Evolutionary conservation across 2,888 invertebrate genomes (phyloP), one percentile per base, ranked within the genome.

Genomic region (Yponomeuta plumbellus): DNA sequence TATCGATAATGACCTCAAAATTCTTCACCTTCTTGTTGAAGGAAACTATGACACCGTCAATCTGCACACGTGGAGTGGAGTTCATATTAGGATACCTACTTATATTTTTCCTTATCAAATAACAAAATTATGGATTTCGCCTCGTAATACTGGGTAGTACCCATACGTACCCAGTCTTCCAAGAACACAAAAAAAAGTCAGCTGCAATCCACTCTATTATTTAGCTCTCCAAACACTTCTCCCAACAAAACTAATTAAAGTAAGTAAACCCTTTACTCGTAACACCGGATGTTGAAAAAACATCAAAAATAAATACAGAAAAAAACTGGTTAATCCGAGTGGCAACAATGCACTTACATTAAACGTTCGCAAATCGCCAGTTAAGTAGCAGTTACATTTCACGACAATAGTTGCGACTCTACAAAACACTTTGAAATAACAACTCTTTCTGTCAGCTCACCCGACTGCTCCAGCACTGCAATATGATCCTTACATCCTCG

Each of bases 381-480:
- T 39, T 34, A 62, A 62, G 26, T 39, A 62, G 62, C 62, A 62
- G 39, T 62, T 62, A 62, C 62, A 39, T 62, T 62, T 39, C 21
- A 62, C 21, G 59, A 52, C 44, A 52, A 52, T 52, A 17, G 44
- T 52, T 52, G 44, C 44, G 44, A 52, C 44, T 52, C 2, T 52
- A 52, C 44, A 52, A 52, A 52, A 52, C 44, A 52, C 44, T 52
- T 52, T 52, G 44, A 52, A 52, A 52, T 52, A 52, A 52, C 44
- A 52, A 17, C 17, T 52, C 13, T 52, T 52, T 52, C 17, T 52
- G 17, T 17, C 17, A 17, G 17, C 44, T 17, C 5, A 52, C 44
- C 44, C 13, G 3, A 0, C 44, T 3, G 44, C 13, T 5, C 4
- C 13, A 17, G 17, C 44, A 52, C 2, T 3, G 44, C 44, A 52